Evolutionary conservation across 53 echinoderm and acorn worm genomes (phyloP).

Genomic region (Astropecten irregularis): DNA sequence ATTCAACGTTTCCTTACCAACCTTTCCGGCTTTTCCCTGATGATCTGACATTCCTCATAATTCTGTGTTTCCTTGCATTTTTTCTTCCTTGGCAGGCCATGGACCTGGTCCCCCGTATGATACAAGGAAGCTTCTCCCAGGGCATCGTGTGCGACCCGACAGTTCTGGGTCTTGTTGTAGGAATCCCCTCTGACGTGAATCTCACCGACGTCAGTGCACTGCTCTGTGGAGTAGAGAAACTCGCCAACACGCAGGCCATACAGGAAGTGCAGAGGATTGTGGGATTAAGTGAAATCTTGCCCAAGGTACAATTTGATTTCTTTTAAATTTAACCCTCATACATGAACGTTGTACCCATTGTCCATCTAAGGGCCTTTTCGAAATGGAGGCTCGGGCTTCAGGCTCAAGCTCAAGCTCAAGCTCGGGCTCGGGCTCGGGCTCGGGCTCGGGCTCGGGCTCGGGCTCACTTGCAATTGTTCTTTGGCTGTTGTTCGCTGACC

Average conservation of each 20-base stretch:
- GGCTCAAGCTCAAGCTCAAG: no score
- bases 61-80: not conserved
- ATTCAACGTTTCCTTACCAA: no score
- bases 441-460: no score
- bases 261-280: slow-evolving; percentile 47
- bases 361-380: no score
- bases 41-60: no score
- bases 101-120: slow-evolving; percentile 22
- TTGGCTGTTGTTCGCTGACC: no score
- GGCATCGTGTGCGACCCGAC: slow-evolving; percentile 37
- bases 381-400: no score
- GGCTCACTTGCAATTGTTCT: no score
- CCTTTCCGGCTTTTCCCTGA: no score
- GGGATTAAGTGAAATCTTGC: slow-evolving; percentile 30
- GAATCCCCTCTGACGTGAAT: not conserved
- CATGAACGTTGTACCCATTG: no score
- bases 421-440: no score
- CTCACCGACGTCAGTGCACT: slow-evolving; percentile 32
- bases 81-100: slow-evolving; percentile 22
- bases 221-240: slow-evolving; percentile 48
- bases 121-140: slow-evolving; percentile 53
- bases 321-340: not conserved
- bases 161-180: not conserved
- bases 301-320: slow-evolving; percentile 45
- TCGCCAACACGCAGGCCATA: slow-evolving; percentile 37